These are phyloP conservation scores for Rhabdomys dilectus DNA, from an alignment of 2,113 vertebrate genomes.

Conservation along the genomic window DNA sequence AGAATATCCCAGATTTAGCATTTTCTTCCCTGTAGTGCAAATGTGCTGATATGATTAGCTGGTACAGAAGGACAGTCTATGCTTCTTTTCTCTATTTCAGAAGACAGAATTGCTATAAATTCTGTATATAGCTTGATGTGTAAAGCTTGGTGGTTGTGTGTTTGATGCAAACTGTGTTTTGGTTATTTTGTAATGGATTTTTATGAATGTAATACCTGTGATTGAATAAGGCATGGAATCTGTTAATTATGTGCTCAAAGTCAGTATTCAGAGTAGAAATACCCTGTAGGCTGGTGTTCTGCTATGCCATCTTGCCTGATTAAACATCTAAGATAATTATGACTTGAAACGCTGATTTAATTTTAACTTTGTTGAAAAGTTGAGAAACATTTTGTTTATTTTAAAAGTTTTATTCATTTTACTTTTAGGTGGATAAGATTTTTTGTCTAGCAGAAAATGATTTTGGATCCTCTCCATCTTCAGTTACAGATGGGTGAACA, in stretches of 20 bases:
- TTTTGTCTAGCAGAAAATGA: too few species aligned
- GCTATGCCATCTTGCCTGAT: constrained; percentile 31
- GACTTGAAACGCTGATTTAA: constrained; percentile 58
- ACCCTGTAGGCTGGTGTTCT: constrained; percentile 22
- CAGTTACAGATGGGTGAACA: too few species aligned
- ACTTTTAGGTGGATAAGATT: too few species aligned
- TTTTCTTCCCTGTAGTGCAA: not conserved
- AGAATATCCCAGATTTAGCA: not conserved
- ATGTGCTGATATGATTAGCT: not conserved
- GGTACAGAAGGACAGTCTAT: fast-evolving
- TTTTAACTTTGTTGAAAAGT: constrained; percentile 34
- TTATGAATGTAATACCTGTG: not conserved
- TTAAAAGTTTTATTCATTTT: too few species aligned
- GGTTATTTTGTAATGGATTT: not conserved
- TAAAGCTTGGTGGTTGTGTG: not conserved
- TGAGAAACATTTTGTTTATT: not conserved
- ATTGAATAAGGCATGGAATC: constrained; percentile 40
- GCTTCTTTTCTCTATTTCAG: constrained; percentile 34
- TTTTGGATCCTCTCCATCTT: too few species aligned
- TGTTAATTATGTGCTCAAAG: not conserved
- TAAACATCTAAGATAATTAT: constrained; percentile 42
- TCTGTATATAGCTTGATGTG: not conserved
- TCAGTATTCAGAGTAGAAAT: not conserved
- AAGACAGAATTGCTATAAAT: not conserved
- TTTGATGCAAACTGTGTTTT: not conserved